These are phyloP conservation scores for Pterocles burchelli DNA, from an alignment of 2,113 vertebrate species.

Conservation along the genomic window DNA sequence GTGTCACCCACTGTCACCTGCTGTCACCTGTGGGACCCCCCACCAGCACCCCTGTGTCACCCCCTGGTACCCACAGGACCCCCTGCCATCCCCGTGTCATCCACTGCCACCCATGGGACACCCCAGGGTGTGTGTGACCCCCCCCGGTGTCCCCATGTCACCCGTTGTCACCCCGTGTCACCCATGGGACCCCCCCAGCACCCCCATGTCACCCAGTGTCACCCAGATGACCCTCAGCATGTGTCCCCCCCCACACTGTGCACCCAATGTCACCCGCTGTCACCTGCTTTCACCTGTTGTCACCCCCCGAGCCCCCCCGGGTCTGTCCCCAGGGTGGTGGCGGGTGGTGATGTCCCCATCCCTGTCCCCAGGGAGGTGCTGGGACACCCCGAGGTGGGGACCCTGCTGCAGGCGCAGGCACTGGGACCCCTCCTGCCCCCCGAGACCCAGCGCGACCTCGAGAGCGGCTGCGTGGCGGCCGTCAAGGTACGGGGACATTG, in stretches of 20 bases:
- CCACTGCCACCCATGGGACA: no score
- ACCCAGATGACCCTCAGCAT: background rate
- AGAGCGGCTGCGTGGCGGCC: constrained; percentile 61
- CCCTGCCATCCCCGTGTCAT: background rate
- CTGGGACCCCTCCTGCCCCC: constrained; percentile 67
- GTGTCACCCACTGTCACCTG: background rate
- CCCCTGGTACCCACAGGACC: background rate
- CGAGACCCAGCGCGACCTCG: constrained; percentile 60
- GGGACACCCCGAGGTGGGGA: constrained; percentile 68
- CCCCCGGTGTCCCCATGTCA: no score
- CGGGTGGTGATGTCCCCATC: background rate
- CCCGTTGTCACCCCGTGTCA: background rate
- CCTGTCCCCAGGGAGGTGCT: constrained; percentile 67
- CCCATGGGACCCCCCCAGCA: background rate
- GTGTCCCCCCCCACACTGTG: no score
- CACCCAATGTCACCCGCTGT: background rate
- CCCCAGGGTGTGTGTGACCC: no score
- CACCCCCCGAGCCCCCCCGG: no score
- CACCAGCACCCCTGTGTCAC: background rate
- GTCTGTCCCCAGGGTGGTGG: fast-evolving
- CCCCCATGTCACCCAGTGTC: background rate
- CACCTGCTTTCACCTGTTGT: no score
- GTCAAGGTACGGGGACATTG: constrained; percentile 61
- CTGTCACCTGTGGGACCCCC: no score
- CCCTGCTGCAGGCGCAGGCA: constrained; percentile 57